Evolutionary conservation across 1,140 invertebrate genomes (phyloP), one percentile per base, ranked within the genome.

Genomic region (Zaprionus vittiger): DNA sequence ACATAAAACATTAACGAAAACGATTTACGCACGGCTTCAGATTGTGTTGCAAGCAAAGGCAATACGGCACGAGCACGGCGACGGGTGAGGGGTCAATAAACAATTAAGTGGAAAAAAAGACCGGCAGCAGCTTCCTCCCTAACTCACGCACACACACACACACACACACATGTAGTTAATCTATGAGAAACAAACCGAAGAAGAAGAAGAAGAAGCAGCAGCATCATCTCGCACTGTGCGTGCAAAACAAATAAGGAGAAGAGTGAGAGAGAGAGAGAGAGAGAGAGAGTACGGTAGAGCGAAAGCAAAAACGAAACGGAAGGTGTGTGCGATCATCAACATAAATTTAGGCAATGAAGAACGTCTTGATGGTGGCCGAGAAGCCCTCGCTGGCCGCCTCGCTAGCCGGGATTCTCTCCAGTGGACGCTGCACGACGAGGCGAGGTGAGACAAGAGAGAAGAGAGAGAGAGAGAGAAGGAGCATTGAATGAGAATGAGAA

Each of bases 361-460:
- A 95, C 7, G 98, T 98, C 44, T 95, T 99, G 79, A 99, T 99
- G 99, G 98, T 99, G 72, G 99, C 99, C 78, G 99, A 99, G 93
- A 99, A 99, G 95, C 99, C 99, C 9, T 99, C 98, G 56, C 93
- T 99, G 92, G 99, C 99, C 20, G 96, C 97, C 91, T 98, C 98
- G 34, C 94, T 99, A 34, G 98, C 99, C 1, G 97, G 96, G 92
- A 99, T 99, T 87, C 94, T 99, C 64, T 99, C 98, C 73, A 97
- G 98, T 94, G 96, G 97, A 57, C 96, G 96, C 91, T 95, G 95
- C 92, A 95, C 93, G 12, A 95, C 96, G 0, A 95, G 97, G 92
- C 99, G 99, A 96, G 98, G 98, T 97, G 93, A 79, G 77, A 52
- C 15, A 5, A 31, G 31, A 14, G 20, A n/a, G 24, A 26, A 5